Conservation (phyloP, 1,140 invertebrate species). For the Elymnias hypermnestra region DNA sequence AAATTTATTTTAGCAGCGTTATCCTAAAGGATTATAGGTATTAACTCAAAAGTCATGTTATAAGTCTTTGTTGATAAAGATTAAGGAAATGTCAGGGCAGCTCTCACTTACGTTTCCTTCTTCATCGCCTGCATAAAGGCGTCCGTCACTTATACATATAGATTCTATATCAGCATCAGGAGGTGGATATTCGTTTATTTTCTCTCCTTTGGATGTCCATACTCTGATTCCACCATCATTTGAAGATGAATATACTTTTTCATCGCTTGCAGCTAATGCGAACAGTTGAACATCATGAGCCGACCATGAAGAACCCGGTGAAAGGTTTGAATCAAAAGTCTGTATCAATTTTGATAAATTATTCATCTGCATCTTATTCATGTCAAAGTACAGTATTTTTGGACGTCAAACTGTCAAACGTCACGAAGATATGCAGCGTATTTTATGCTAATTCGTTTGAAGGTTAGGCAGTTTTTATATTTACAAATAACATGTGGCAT, state of each 20-base stretch:
- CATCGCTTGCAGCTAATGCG: conserved; percentile 45
- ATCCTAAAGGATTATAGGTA: not conserved
- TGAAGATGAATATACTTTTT: conserved; percentile 50
- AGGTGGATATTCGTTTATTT: conserved; percentile 37
- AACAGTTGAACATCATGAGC: conserved; percentile 58
- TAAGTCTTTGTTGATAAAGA: too few relatives aligned
- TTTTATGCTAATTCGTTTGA: too few relatives aligned
- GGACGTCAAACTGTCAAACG: too few relatives aligned
- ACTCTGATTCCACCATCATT: conserved; percentile 54
- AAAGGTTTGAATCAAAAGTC: conserved; percentile 48
- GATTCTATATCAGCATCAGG: conserved; percentile 40
- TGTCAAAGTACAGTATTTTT: too few relatives aligned
- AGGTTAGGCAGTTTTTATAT: too few relatives aligned
- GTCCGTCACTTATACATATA: conserved; percentile 37
- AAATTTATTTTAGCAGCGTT: not conserved
- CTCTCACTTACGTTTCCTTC: conserved; percentile 61
- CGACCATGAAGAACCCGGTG: conserved; percentile 38
- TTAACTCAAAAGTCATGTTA: not conserved
- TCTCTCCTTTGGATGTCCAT: conserved; percentile 47
- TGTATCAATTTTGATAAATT: conserved; percentile 22
- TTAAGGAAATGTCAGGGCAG: too few relatives aligned
- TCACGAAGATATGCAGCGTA: too few relatives aligned
- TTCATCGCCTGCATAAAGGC: conserved; percentile 59
- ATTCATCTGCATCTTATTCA: too few relatives aligned
- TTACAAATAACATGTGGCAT: too few relatives aligned